phyloP scores from a whole-genome alignment of 2,888 invertebrate species.

The Marasmarcha lunaedactyla region DNA sequence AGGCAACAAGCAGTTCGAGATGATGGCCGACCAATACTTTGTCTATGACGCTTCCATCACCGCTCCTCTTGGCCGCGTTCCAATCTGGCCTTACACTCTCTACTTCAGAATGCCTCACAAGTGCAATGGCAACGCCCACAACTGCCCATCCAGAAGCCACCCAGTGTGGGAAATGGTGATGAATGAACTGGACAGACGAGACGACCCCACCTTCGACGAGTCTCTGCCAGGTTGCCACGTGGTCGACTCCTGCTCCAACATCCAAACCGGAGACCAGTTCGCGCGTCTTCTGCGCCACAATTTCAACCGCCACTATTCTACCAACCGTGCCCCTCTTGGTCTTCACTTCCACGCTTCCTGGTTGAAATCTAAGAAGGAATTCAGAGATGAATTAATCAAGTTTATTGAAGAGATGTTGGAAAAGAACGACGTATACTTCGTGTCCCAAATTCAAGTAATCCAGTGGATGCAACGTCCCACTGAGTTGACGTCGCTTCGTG shows the following conservation, averaged over 20 bases:
- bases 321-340: slow-evolving; percentile 93
- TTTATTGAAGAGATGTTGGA: slow-evolving; percentile 94
- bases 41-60: slow-evolving; percentile 96
- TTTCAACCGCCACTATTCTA: slow-evolving; percentile 93
- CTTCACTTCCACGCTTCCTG: slow-evolving; percentile 95
- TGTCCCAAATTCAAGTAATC: slow-evolving; percentile 90
- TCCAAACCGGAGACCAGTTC: slow-evolving; percentile 92
- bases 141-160: slow-evolving; percentile 90
- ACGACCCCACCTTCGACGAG: slow-evolving; percentile 94
- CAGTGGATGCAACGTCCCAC: slow-evolving; percentile 98
- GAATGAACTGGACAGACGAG: slow-evolving; percentile 93
- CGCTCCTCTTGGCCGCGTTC: slow-evolving; percentile 87
- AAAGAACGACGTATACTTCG: slow-evolving; percentile 92
- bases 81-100: slow-evolving; percentile 97
- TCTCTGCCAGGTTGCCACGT: slow-evolving; percentile 94
- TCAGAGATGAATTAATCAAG: slow-evolving; percentile 89
- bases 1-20: slow-evolving; percentile 95
- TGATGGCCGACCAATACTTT: slow-evolving; percentile 97
- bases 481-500: slow-evolving; percentile 85
- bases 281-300: slow-evolving; percentile 91
- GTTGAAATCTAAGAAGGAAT: slow-evolving; percentile 94
- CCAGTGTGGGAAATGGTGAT: slow-evolving; percentile 98
- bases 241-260: slow-evolving; percentile 94
- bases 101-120: slow-evolving; percentile 97
- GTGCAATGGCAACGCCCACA: slow-evolving; percentile 93